phyloP scores from a whole-genome alignment of 1,140 invertebrate genomes.

The Drosophila tani region DNA sequence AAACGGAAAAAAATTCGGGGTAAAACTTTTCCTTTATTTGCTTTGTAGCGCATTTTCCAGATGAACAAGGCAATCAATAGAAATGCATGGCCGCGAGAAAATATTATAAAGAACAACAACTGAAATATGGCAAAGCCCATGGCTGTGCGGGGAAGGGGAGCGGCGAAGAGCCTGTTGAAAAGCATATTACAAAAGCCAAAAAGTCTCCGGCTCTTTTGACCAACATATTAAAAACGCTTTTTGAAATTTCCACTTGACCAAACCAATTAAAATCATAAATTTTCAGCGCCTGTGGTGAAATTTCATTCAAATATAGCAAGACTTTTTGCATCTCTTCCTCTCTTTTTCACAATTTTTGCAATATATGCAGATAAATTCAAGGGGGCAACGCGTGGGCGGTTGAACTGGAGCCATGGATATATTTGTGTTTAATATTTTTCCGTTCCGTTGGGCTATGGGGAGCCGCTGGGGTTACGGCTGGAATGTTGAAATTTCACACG shows the following conservation, averaged over 20 bases:
- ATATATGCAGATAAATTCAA: constrained; percentile 51
- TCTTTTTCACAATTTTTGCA: constrained; percentile 30
- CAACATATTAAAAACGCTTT: constrained; percentile 65
- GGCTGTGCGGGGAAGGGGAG: neutral
- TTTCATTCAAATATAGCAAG: constrained; percentile 70
- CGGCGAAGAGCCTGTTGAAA: constrained; percentile 12
- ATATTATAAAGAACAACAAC: constrained; percentile 61
- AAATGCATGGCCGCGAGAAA: constrained; percentile 52
- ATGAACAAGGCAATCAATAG: constrained; percentile 72
- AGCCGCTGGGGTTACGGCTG: constrained; percentile 15
- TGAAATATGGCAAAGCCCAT: neutral
- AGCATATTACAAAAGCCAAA: constrained; percentile 59
- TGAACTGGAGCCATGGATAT: constrained; percentile 22
- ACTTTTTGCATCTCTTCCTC: constrained; percentile 31
- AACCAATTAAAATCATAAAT: constrained; percentile 83
- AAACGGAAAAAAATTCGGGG: constrained; percentile 17
- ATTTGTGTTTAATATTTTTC: constrained; percentile 61
- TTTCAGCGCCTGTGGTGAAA: constrained; percentile 63
- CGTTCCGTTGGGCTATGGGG: constrained; percentile 26
- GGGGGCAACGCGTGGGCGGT: constrained; percentile 7
- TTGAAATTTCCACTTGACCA: constrained; percentile 77
- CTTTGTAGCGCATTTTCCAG: constrained; percentile 50
- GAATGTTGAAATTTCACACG: constrained; percentile 56
- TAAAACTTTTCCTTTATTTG: constrained; percentile 24
- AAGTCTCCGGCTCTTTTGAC: constrained; percentile 42